Evolutionary conservation across 2,888 invertebrate genomes (phyloP).

Genomic region (Apamea epomidion): DNA sequence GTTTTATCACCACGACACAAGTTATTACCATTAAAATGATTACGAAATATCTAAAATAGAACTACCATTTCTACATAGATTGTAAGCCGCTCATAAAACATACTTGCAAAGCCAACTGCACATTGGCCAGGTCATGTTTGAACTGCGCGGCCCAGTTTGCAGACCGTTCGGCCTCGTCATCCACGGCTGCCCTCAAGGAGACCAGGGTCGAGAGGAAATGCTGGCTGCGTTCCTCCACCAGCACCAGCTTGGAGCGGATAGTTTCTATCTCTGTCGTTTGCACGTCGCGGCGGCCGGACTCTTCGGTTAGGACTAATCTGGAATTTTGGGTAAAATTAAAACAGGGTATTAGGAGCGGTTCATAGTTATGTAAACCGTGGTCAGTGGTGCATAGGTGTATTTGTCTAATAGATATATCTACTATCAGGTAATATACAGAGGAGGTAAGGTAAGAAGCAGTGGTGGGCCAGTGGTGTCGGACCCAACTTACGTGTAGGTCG

Average conservation of each 20-base stretch:
- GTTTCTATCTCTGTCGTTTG: conserved; percentile 84
- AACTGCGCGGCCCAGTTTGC: conserved; percentile 89
- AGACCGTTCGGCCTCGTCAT: conserved; percentile 87
- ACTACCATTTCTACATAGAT: too few relatives aligned
- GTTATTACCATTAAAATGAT: too few relatives aligned
- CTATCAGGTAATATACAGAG: too few relatives aligned
- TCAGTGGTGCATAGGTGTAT: neutral
- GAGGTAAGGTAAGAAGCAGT: neutral
- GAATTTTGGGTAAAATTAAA: conserved; percentile 7
- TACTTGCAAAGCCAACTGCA: conserved; percentile 87
- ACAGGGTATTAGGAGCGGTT: too few relatives aligned
- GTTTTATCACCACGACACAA: neutral
- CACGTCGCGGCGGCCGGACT: conserved; percentile 80
- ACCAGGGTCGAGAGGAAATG: conserved; percentile 86
- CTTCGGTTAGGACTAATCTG: conserved; percentile 83
- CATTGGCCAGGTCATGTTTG: conserved; percentile 88
- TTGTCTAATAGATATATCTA: neutral
- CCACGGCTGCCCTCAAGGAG: conserved; percentile 86
- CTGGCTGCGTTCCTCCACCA: conserved; percentile 85
- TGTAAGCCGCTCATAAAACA: neutral
- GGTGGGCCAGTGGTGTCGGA: neutral
- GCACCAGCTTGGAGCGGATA: conserved; percentile 83
- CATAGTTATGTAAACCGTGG: neutral
- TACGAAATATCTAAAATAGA: too few relatives aligned
- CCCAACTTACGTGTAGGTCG: neutral